Evolutionary conservation across 2,888 invertebrate species (phyloP), one percentile per base, ranked within the genome.

Genomic region (Diplazon laetatorius): DNA sequence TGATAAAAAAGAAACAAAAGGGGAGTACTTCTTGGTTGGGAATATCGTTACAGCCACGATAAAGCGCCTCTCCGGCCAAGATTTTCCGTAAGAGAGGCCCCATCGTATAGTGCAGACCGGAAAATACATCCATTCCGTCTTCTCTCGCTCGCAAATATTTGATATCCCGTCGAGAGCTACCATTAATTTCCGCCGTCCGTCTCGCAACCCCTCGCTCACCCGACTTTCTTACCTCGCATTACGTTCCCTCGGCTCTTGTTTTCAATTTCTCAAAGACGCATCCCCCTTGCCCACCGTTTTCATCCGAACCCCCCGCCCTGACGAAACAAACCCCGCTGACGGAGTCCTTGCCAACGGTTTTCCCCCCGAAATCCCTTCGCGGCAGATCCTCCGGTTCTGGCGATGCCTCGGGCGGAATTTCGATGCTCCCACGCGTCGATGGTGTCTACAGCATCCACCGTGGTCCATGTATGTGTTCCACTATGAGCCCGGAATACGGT

Each of bases 241-340:
- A n/a, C 42, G 22, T 42, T 63, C 18, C 12, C 69, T 57, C 50
- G 25, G n/a, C 52, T 60, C 73, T 81, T 85, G 81, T 84, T 85
- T 85, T 84, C 85, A 85, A 85, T 85, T 85, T 84, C 82, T 74
- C 77, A 80, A 82, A 84, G 85, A 81, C 82, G 78, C 70, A n/a
- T n/a, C n/a, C n/a, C n/a, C n/a, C n/a, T n/a, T n/a, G n/a, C n/a
- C n/a, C n/a, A n/a, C 30, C 30, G 30, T 69, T 73, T 77, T 78
- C n/a, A n/a, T 72, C 60, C 46, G 35, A 25, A 16, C 30, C 18
- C 55, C 18, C 16, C 0, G 22, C n/a, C n/a, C n/a, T n/a, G n/a
- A n/a, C 22, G 48, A 70, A 68, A 69, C 68, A 69, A 62, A 16
- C 66, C 20, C 42, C 42, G 22, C 25, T 16, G n/a, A 52, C 44